Conservation (phyloP, 2,888 invertebrate genomes). For the Torymus texanus region DNA sequence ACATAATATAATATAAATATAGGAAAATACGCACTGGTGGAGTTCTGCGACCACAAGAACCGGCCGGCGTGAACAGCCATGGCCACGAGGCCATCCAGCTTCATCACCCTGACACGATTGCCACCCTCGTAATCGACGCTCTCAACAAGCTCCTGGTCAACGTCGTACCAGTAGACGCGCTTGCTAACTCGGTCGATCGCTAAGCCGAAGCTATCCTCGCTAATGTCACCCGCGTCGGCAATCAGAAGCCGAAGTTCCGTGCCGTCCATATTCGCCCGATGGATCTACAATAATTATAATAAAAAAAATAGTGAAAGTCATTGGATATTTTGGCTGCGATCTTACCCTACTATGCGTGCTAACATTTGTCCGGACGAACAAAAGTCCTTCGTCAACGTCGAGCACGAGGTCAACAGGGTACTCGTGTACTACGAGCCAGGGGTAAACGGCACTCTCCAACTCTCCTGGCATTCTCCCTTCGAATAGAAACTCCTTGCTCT, state of each 20-base stretch:
- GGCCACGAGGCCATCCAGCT: not conserved
- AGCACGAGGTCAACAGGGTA: conserved; percentile 17
- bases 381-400: not conserved
- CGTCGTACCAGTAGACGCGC: conserved; percentile 33
- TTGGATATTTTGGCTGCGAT: no score
- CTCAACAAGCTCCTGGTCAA: conserved; percentile 16
- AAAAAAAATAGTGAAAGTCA: not conserved
- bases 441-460: conserved; percentile 1
- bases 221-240: conserved; percentile 1
- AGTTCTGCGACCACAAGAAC: no score
- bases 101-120: conserved; percentile 5
- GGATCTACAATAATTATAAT: conserved; percentile 11
- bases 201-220: not conserved
- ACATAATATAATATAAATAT: no score
- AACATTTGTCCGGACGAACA: conserved; percentile 31
- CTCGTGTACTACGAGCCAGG: conserved; percentile 3
- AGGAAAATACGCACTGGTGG: no score
- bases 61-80: no score
- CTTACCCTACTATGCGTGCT: conserved; percentile 29
- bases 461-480: conserved; percentile 13
- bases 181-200: conserved; percentile 23
- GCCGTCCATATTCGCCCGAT: conserved; percentile 33
- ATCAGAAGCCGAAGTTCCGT: not conserved
- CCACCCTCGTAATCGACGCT: conserved; percentile 28
- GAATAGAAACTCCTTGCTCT: conserved; percentile 17